A percentile compares a stretch with the other conserved stretches of the same genome.
Conservation (phyloP, 2,888 invertebrate genomes). For the Melipona bicolor region DNA sequence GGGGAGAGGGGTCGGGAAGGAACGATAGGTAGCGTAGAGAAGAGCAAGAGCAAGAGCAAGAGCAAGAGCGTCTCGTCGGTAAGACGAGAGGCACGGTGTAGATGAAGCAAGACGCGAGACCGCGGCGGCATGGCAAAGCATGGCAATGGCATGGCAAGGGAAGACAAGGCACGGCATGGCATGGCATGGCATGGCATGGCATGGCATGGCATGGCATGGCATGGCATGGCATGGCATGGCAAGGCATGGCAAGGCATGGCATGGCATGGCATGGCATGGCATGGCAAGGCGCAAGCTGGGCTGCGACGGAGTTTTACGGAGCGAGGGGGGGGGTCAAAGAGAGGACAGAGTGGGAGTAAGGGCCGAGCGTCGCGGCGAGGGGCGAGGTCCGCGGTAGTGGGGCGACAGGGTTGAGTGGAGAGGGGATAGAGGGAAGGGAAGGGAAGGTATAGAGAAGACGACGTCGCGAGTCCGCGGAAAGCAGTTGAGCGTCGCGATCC, state of each 20-base stretch:
- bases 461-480: slow-evolving; percentile 77
- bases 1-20: slow-evolving; percentile 34
- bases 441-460: slow-evolving; percentile 64
- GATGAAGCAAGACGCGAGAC: slow-evolving; percentile 39
- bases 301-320: slow-evolving; percentile 30
- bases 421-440: not conserved
- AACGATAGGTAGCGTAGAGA: slow-evolving; percentile 50
- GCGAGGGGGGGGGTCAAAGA: slow-evolving; percentile 26
- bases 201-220: slow-evolving; percentile 30
- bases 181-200: not conserved
- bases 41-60: slow-evolving; percentile 31
- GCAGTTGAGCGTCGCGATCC: slow-evolving; percentile 80
- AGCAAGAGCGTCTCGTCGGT: slow-evolving; percentile 18
- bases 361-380: slow-evolving; percentile 65
- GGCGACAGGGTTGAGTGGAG: not conserved
- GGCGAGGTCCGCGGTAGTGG: slow-evolving; percentile 32
- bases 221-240: slow-evolving; percentile 35
- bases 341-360: slow-evolving; percentile 35
- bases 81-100: slow-evolving; percentile 25
- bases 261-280: slow-evolving; percentile 19
- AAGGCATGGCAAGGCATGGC: slow-evolving; percentile 21
- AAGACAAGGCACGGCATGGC: slow-evolving; percentile 3
- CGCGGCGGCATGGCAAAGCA: slow-evolving; percentile 39
- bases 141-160: slow-evolving; percentile 31
- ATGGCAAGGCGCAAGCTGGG: slow-evolving; percentile 50